Base-by-base conservation (phyloP, 2,888 invertebrate species). In the Octodonta nipae region DNA sequence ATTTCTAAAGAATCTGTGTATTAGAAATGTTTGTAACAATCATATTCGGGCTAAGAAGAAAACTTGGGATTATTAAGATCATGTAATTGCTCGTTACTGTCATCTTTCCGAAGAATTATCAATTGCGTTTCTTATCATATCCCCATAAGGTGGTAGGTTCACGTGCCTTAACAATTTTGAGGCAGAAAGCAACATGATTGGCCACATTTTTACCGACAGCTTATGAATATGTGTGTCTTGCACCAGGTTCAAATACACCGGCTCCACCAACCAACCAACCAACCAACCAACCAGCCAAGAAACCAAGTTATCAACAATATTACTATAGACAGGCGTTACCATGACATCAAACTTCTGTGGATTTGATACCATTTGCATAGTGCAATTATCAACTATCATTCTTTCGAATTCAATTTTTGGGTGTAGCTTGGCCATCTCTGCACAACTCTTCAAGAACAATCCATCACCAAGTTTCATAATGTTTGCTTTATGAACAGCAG, bases 401-500 rank as follows among this genome's bases (percentile, higher is more conserved):
- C 81, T 79, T 58, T 92, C 91, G 64, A 91, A 92, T 54, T 91
- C 70, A 51, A 98, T 88, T 55, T 83, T 85, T 1, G 93, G 92
- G 63, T 93, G 93, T 15, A 89, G 66, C 47, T 83, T 77, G 1
- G 91, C 77, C 61, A 87, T 80, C 65, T 87, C 82, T 57, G 83
- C 79, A 56, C 95, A 95, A 36, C 83, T 83, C 51, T 71, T 75
- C 41, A 96, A 65, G 59, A 96, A 96, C 33, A 96, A 68, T 1
- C 96, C 96, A 63, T 98, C 96, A 11, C 92, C 93, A 8, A 98
- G 71, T 61, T 98, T 98, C 96, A 98, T 98, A 55, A 98, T 98
- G 59, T 98, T 98, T 2, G 96, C 96, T 65, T 98, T 98, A 67
- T 98, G 96, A 6, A 98, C 92, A 22, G 91, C 91, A n/a, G 96